phyloP scores from a whole-genome alignment of 2,888 invertebrate species.

The Trichogramma evanescens region DNA sequence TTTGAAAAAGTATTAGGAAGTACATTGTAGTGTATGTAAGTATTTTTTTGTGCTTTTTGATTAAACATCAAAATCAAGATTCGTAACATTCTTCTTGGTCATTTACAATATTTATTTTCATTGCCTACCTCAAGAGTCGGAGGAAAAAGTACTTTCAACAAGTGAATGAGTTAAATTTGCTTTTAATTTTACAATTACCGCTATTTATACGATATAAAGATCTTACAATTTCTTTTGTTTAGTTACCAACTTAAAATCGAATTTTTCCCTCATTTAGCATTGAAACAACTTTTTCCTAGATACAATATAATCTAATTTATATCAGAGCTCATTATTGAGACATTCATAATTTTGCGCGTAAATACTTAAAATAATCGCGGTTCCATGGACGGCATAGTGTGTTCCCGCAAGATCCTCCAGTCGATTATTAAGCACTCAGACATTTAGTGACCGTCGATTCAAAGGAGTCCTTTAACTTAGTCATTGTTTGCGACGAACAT shows the following conservation, averaged over 20 bases:
- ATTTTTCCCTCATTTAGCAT: no score
- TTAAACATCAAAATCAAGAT: conserved; percentile 4
- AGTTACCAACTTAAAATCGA: no score
- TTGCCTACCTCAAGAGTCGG: conserved; percentile 2
- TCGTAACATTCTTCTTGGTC: conserved; percentile 10
- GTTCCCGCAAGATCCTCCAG: conserved; percentile 45
- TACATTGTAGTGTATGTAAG: not conserved
- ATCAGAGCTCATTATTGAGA: conserved; percentile 9
- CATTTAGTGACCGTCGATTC: conserved; percentile 23
- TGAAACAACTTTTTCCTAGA: no score
- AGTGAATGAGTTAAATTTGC: no score
- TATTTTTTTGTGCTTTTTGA: not conserved
- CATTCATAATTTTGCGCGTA: conserved; percentile 18
- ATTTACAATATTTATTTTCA: conserved; percentile 14
- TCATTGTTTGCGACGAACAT: conserved; percentile 4
- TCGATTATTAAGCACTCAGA: conserved; percentile 28
- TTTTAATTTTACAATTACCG: no score
- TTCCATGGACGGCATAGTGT: conserved; percentile 44
- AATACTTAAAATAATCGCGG: conserved; percentile 29
- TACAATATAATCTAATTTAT: conserved; percentile 9
- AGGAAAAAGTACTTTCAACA: conserved; percentile 7
- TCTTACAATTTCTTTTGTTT: no score
- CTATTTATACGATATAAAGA: no score
- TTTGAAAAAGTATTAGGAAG: not conserved
- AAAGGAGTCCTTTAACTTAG: not conserved